Percentiles rank a stretch among this genome's conserved stretches.
These are phyloP conservation scores for Nemopilema nomurai DNA, from an alignment of 30 jellyfish, hydroid and myxozoan species.

Conservation along the genomic window DNA sequence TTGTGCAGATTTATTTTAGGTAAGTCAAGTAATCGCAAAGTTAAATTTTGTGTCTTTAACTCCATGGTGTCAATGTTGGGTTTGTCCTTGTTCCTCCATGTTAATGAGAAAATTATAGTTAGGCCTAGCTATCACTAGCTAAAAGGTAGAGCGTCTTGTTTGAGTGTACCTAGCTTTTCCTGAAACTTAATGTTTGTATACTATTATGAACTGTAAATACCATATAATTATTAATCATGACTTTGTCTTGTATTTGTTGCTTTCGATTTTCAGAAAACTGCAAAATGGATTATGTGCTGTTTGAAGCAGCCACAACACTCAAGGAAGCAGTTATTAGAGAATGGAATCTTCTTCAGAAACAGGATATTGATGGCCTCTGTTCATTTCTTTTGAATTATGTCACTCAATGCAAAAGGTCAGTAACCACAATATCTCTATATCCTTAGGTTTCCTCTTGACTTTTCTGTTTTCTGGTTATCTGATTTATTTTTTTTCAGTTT, in stretches of 20 bases:
- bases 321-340: slow-evolving; percentile 91
- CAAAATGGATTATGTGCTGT: slow-evolving; percentile 76
- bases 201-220: too few relatives aligned
- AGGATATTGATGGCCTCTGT: slow-evolving; percentile 68
- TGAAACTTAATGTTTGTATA: too few relatives aligned
- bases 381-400: slow-evolving; percentile 69
- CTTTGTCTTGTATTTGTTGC: neutral
- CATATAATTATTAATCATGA: too few relatives aligned
- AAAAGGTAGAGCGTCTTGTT: too few relatives aligned
- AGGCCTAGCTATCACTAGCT: too few relatives aligned
- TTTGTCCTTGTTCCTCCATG: too few relatives aligned
- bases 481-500: too few relatives aligned
- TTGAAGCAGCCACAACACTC: slow-evolving; percentile 91
- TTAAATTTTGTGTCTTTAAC: neutral
- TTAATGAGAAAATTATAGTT: too few relatives aligned
- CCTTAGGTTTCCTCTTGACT: neutral
- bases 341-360: slow-evolving; percentile 80
- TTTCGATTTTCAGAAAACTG: slow-evolving; percentile 50
- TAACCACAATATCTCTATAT: neutral
- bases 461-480: too few relatives aligned
- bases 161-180: too few relatives aligned
- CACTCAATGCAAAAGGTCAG: slow-evolving; percentile 73
- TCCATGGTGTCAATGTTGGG: neutral
- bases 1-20: slow-evolving; percentile 83
- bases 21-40: neutral